phyloP scores from a whole-genome alignment of 2,113 vertebrate genomes.

The Trematomus loennbergii region DNA sequence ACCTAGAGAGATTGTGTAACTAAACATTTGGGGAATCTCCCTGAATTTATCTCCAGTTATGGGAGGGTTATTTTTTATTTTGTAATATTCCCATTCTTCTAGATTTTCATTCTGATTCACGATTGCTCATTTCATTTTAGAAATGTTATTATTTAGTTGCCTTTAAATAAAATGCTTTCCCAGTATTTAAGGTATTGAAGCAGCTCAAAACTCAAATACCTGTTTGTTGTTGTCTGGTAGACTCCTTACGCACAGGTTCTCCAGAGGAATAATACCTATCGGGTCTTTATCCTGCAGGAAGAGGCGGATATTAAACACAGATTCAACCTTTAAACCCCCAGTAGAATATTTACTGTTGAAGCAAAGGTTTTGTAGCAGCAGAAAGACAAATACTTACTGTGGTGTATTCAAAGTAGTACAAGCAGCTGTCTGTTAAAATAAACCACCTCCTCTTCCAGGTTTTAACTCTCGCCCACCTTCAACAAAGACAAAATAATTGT shows the following conservation, averaged over 20 bases:
- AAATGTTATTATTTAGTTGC: too few relatives aligned
- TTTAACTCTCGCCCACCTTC: conserved; percentile 82
- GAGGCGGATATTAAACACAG: background rate
- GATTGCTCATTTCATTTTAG: too few relatives aligned
- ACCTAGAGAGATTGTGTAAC: too few relatives aligned
- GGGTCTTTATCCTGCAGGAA: conserved; percentile 92
- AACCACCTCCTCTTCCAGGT: conserved; percentile 88
- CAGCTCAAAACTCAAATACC: conserved; percentile 73
- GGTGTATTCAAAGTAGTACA: conserved; percentile 85
- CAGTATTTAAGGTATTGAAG: background rate
- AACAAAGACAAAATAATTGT: background rate
- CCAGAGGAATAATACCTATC: conserved; percentile 94
- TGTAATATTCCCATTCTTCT: too few relatives aligned
- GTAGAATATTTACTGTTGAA: background rate
- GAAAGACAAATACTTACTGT: conserved; percentile 59
- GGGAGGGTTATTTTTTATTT: too few relatives aligned
- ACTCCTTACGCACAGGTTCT: conserved; percentile 89
- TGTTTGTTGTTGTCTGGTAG: conserved; percentile 88
- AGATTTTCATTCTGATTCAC: too few relatives aligned
- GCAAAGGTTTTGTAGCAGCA: background rate
- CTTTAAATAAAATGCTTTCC: too few relatives aligned
- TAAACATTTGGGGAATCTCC: too few relatives aligned
- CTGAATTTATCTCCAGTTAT: too few relatives aligned
- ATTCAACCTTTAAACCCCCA: background rate
- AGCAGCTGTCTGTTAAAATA: conserved; percentile 85